A percentile compares a stretch with the other conserved stretches of the same genome.
Conservation (phyloP, 1,140 invertebrate genomes). For the Amyelois transitella region DNA sequence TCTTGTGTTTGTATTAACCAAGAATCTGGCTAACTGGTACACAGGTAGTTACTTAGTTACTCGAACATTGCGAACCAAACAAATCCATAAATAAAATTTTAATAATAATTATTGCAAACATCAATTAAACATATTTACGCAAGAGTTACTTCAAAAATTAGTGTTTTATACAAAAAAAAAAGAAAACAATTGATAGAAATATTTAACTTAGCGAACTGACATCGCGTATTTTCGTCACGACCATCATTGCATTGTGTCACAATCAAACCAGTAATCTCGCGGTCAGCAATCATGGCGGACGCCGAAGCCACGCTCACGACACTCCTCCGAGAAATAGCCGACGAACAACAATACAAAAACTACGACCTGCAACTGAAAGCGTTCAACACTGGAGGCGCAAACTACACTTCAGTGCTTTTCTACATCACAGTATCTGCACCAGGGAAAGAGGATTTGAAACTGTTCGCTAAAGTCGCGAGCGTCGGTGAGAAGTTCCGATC, state of each 20-base stretch:
- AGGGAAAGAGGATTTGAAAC: constrained; percentile 11
- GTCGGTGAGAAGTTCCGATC: constrained; percentile 17
- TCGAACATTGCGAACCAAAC: too few species aligned
- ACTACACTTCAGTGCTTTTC: constrained; percentile 28
- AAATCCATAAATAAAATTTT: too few species aligned
- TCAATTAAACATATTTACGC: too few species aligned
- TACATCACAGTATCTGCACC: constrained; percentile 10
- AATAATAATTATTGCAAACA: too few species aligned
- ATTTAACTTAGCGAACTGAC: too few species aligned
- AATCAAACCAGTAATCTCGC: background rate
- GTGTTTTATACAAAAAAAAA: too few species aligned
- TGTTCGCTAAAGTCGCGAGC: constrained; percentile 33
- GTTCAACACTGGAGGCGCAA: constrained; percentile 22
- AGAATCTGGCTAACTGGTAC: too few species aligned
- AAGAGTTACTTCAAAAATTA: too few species aligned
- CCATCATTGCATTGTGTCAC: background rate
- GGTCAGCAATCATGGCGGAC: constrained; percentile 18
- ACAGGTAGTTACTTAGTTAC: too few species aligned
- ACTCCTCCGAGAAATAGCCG: constrained; percentile 13
- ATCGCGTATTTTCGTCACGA: too few species aligned
- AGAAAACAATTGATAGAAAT: too few species aligned
- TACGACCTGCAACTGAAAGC: constrained; percentile 7
- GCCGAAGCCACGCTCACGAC: constrained; percentile 3
- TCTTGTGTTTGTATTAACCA: too few species aligned
- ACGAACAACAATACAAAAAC: constrained; percentile 6